Evolutionary conservation across 2,797 vertebrate genomes (phyloP).

Genomic region (Macropus fuliginosus): DNA sequence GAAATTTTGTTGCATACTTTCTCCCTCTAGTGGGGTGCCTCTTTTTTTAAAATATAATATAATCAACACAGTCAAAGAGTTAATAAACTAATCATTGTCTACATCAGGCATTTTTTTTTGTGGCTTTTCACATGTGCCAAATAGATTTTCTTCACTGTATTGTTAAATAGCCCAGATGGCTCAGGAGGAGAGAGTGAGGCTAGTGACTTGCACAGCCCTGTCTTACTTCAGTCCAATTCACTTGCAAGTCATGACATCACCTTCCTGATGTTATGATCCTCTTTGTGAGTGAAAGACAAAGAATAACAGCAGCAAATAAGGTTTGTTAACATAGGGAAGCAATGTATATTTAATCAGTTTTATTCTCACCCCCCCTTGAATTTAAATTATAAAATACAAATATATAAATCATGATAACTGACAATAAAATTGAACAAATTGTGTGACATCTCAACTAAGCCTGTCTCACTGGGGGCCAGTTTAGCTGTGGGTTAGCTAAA

Average conservation of each 20-base stretch:
- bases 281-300: too few species aligned
- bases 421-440: constrained; percentile 18
- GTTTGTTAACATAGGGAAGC: neutral
- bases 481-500: too few species aligned
- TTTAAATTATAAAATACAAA: constrained; percentile 47
- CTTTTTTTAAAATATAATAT: constrained; percentile 53
- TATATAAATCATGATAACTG: constrained; percentile 21
- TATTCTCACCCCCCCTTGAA: neutral
- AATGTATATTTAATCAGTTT: constrained; percentile 72
- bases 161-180: constrained; percentile 53
- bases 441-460: neutral
- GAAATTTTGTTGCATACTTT: constrained; percentile 37
- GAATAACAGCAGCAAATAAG: neutral
- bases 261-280: too few species aligned
- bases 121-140: constrained; percentile 58
- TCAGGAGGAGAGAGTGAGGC: constrained; percentile 1
- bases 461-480: neutral
- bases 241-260: too few species aligned
- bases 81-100: constrained; percentile 73
- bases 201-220: constrained; percentile 63
- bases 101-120: constrained; percentile 53
- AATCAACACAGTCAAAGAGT: constrained; percentile 65
- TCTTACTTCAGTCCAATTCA: too few species aligned
- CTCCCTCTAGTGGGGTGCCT: constrained; percentile 37
- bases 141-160: constrained; percentile 75